Evolutionary conservation across 2,113 vertebrate genomes (phyloP).

Genomic region (Leucoraja erinaceus): DNA sequence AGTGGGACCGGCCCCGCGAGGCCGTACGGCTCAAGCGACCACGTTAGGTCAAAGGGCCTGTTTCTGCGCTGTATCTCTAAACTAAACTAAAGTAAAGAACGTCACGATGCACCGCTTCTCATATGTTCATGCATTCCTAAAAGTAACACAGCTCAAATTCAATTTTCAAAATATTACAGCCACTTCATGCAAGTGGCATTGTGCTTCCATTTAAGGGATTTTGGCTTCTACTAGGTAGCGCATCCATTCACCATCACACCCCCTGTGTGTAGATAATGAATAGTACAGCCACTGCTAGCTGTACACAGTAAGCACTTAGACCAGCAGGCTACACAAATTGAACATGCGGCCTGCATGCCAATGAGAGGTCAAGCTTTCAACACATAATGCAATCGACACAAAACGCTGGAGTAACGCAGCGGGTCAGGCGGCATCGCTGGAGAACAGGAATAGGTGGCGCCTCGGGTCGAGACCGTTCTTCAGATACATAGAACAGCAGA

Average conservation of each 20-base stretch:
- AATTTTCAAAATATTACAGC: background rate
- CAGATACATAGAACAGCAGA: too few species aligned
- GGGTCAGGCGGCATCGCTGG: too few species aligned
- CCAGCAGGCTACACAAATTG: background rate
- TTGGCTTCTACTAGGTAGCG: background rate
- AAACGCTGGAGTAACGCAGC: too few species aligned
- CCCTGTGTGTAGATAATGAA: background rate
- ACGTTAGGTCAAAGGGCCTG: too few species aligned
- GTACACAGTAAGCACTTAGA: background rate
- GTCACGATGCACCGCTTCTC: background rate
- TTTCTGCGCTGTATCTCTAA: too few species aligned
- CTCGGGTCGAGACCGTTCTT: too few species aligned
- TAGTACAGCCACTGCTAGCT: background rate
- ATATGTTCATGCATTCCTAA: background rate
- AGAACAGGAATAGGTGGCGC: too few species aligned
- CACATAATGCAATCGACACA: background rate
- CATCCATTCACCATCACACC: background rate
- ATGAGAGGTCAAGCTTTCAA: background rate
- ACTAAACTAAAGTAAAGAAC: background rate
- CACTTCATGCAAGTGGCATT: background rate
- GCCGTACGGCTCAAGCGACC: too few species aligned
- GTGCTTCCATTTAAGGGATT: background rate
- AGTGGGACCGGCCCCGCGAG: too few species aligned
- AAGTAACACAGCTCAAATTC: background rate
- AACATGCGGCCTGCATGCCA: background rate